Conservation (phyloP, 2,113 vertebrate species). For the Haemorhous mexicanus region DNA sequence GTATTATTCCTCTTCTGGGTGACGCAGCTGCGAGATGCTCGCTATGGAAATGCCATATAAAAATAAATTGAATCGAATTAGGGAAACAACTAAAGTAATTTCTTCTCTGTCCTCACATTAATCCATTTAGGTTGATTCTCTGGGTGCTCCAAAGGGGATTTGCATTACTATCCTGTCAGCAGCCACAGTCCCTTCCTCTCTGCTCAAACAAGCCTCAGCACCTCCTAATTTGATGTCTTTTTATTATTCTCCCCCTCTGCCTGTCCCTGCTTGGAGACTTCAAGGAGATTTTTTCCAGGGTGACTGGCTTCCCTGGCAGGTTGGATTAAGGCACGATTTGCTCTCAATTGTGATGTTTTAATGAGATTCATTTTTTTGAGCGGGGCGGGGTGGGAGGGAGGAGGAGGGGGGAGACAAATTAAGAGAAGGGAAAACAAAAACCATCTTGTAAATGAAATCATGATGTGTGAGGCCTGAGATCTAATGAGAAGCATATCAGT, state of each 20-base stretch:
- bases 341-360: background rate
- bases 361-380: background rate
- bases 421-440: slow-evolving; percentile 30
- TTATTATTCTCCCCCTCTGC: background rate
- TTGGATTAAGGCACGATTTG: background rate
- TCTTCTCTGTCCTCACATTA: background rate
- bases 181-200: background rate
- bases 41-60: background rate
- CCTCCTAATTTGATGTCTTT: background rate
- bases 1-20: background rate
- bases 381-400: accelerated
- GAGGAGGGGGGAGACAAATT: background rate
- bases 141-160: slow-evolving; percentile 2
- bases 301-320: slow-evolving; percentile 2
- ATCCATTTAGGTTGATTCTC: slow-evolving; percentile 29
- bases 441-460: slow-evolving; percentile 9
- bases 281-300: slow-evolving; percentile 27
- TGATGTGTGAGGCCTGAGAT: background rate
- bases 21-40: background rate
- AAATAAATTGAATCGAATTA: slow-evolving; percentile 25
- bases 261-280: background rate
- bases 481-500: background rate
- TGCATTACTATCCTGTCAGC: background rate
- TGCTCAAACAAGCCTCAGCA: background rate
- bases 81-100: background rate